Conservation (phyloP, 1,140 invertebrate species). For the Pseudobourletiella spinata region DNA sequence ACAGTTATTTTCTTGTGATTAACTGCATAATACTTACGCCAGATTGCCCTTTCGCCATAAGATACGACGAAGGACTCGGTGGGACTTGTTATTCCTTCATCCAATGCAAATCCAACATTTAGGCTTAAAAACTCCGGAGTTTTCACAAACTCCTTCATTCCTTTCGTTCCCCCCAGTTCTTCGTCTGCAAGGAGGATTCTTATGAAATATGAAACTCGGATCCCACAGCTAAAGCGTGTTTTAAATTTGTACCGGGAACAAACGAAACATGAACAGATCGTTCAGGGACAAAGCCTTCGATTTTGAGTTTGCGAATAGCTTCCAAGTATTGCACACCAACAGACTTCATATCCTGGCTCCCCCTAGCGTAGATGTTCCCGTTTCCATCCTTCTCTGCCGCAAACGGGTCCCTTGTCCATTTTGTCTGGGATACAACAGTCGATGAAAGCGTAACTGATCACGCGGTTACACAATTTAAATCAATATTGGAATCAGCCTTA, state of each 20-base stretch:
- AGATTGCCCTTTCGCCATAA: constrained; percentile 63
- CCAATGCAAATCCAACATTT: constrained; percentile 82
- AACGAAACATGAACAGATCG: constrained; percentile 66
- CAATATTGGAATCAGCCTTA: too few relatives aligned
- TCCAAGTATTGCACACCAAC: constrained; percentile 72
- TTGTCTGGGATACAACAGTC: too few relatives aligned
- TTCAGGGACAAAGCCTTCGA: constrained; percentile 47
- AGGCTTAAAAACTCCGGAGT: constrained; percentile 65
- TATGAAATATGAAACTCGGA: neutral
- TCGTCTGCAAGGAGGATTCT: constrained; percentile 55
- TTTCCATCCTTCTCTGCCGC: constrained; percentile 61
- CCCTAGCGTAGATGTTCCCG: constrained; percentile 72
- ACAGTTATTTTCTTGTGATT: neutral
- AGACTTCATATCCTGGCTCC: constrained; percentile 76
- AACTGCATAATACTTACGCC: constrained; percentile 41
- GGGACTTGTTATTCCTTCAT: constrained; percentile 70
- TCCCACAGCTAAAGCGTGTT: neutral
- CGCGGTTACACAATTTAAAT: too few relatives aligned
- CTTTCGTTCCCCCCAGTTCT: constrained; percentile 74
- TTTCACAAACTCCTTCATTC: constrained; percentile 72
- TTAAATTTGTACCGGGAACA: constrained; percentile 48
- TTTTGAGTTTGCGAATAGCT: constrained; percentile 58
- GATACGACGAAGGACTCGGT: constrained; percentile 57
- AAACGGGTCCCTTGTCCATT: constrained; percentile 74
- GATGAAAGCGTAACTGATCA: too few relatives aligned